A percentile compares a stretch with the other conserved stretches of the same genome.
Conservation (phyloP, 2,797 vertebrate species). For the Cichlasoma orientale region DNA sequence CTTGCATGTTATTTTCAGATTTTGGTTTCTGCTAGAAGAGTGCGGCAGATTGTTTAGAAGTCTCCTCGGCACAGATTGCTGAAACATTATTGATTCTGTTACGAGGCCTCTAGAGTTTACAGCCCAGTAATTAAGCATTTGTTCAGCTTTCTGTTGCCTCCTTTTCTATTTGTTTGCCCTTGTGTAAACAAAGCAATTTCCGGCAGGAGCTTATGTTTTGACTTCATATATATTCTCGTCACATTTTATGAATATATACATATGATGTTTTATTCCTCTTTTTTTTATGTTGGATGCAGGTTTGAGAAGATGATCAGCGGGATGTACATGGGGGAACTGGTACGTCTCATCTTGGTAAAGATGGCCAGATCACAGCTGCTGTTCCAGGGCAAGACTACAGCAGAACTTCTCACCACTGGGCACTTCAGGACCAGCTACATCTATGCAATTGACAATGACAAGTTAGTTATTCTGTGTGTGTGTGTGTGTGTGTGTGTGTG, state of each 20-base stretch:
- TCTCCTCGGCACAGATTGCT: background rate
- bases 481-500: background rate
- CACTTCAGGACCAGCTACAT: constrained; percentile 88
- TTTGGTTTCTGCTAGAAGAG: background rate
- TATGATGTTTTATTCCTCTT: background rate
- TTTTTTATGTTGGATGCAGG: constrained; percentile 64
- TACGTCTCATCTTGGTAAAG: constrained; percentile 93
- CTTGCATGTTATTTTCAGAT: background rate
- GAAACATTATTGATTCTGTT: background rate
- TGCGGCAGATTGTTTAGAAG: background rate
- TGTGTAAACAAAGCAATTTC: background rate
- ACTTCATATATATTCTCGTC: background rate
- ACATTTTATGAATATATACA: background rate
- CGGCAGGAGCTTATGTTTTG: background rate
- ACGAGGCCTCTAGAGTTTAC: background rate
- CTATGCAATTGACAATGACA: constrained; percentile 88
- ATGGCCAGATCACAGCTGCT: constrained; percentile 91
- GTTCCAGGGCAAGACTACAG: constrained; percentile 87
- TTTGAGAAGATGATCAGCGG: constrained; percentile 99
- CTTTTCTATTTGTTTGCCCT: background rate
- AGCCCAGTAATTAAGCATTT: background rate
- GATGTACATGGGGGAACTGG: constrained; percentile 97
- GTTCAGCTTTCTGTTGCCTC: background rate
- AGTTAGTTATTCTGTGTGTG: constrained; percentile 62
- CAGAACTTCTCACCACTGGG: constrained; percentile 85